Percentiles rank a stretch among this genome's conserved stretches.
Conservation (phyloP, 2,888 invertebrate species). For the Chironomus tentans region DNA sequence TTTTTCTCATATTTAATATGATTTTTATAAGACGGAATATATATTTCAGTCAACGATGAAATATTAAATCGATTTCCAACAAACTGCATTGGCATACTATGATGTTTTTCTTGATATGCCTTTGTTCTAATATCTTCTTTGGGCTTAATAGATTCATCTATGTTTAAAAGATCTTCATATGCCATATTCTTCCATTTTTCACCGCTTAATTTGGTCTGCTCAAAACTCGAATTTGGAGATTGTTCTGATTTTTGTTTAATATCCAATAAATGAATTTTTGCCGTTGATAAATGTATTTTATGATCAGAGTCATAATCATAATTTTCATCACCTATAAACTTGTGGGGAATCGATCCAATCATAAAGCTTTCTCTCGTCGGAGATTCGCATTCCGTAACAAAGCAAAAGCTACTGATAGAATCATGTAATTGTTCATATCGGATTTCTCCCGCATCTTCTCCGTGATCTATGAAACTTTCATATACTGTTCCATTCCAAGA, state of each 20-base stretch:
- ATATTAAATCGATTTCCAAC: conserved; percentile 51
- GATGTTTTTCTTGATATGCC: conserved; percentile 43
- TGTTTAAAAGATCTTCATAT: conserved; percentile 58
- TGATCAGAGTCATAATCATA: conserved; percentile 30
- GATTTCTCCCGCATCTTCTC: conserved; percentile 30
- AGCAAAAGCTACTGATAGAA: conserved; percentile 20
- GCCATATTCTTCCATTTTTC: conserved; percentile 46
- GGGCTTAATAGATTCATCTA: conserved; percentile 46
- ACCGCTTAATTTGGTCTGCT: conserved; percentile 43
- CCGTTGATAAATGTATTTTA: conserved; percentile 45
- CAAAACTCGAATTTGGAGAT: conserved; percentile 51
- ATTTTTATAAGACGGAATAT: conserved; percentile 46
- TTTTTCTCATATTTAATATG: conserved; percentile 34
- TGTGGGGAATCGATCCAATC: conserved; percentile 22
- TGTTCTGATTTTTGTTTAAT: conserved; percentile 48
- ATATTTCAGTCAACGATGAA: conserved; percentile 47
- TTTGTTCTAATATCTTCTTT: not conserved
- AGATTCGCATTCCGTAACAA: conserved; percentile 23
- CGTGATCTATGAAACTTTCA: conserved; percentile 47
- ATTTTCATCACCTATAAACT: not conserved
- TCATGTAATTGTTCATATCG: not conserved
- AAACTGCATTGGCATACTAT: conserved; percentile 58
- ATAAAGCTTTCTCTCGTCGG: conserved; percentile 12
- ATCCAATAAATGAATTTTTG: conserved; percentile 41
- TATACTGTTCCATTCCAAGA: conserved; percentile 41